Base-by-base conservation (phyloP, 2,888 invertebrate genomes). In the Aquatica leii region DNA sequence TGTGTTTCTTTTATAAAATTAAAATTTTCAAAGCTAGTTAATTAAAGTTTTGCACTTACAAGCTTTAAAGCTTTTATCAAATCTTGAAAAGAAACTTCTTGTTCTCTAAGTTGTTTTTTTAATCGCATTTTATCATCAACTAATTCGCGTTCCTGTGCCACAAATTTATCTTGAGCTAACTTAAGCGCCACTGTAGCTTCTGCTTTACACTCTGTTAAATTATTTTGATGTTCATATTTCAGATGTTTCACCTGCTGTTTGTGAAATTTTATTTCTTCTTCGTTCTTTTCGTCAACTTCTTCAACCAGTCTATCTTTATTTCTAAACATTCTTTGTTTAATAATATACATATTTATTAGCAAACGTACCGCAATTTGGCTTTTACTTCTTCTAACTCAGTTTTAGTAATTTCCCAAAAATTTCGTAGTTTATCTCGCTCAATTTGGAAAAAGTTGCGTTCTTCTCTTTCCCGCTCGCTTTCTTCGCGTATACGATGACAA, bases 381-480 rank as follows among this genome's bases (percentile, higher is more conserved):
- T 89, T 88, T 9, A 88, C 88, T 83, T 95, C 94, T 76, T 96
- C 94, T 40, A 97, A 82, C 77, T 97, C 94, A 73, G 92, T 90
- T 69, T 93, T 88, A 0, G 96, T 93, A 56, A 97, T 95, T 82
- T 97, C 97, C 97, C 97, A 98, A 79, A 96, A 97, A 4, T 94
- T 94, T 70, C 95, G 87, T 12, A 97, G 86, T 82, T 97, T 97
- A 79, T 97, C 97, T 71, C 97, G 86, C 83, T 98, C 98, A 74
- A 97, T 81, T 82, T 97, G 97, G 76, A 96, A 97, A 80, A 92
- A 97, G 81, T 97, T 97, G 57, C 98, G 84, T 81, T 98, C 97
- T 80, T 97, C 97, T 73, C 97, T 85, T 81, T 98, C 97, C 58
- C 94, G 88, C 78, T 97, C 97, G 78, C 97, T 86, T 83, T 97